Evolutionary conservation across 1,140 invertebrate species (phyloP).

Genomic region (Elymnias hypermnestra): DNA sequence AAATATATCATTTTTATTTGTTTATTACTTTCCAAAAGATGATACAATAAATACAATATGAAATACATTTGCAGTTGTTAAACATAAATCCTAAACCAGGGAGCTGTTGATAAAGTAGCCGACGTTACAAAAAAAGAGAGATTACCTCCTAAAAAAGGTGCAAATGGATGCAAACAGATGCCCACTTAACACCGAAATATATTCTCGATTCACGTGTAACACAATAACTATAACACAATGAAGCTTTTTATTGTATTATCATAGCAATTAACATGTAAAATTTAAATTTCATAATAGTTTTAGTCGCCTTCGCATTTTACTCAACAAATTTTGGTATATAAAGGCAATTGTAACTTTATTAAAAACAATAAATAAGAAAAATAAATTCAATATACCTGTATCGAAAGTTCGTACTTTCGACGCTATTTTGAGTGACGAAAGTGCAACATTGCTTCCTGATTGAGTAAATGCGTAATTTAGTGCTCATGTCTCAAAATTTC

Average conservation of each 20-base stretch:
- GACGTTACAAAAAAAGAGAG: constrained; percentile 2
- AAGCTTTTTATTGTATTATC: constrained; percentile 25
- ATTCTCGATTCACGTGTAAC: constrained; percentile 26
- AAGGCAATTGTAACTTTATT: no score
- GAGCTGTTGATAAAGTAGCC: constrained; percentile 2
- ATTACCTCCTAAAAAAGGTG: constrained; percentile 28
- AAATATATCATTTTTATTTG: no score
- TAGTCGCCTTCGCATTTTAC: no score
- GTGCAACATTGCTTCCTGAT: no score
- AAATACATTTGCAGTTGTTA: neutral
- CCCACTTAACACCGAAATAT: constrained; percentile 26
- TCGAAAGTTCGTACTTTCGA: no score
- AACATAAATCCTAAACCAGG: neutral
- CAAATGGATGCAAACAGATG: constrained; percentile 25
- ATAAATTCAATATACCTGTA: no score
- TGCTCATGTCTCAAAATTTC: no score
- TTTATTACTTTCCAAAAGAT: neutral
- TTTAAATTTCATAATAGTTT: constrained; percentile 11
- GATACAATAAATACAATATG: neutral
- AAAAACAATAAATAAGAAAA: no score
- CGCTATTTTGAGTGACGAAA: no score
- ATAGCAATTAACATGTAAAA: constrained; percentile 11
- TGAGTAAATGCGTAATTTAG: no score
- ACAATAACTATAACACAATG: constrained; percentile 29
- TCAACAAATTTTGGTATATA: no score